phyloP scores from a whole-genome alignment of 2,797 vertebrate species.

The Muraenolepis orangiensis region DNA sequence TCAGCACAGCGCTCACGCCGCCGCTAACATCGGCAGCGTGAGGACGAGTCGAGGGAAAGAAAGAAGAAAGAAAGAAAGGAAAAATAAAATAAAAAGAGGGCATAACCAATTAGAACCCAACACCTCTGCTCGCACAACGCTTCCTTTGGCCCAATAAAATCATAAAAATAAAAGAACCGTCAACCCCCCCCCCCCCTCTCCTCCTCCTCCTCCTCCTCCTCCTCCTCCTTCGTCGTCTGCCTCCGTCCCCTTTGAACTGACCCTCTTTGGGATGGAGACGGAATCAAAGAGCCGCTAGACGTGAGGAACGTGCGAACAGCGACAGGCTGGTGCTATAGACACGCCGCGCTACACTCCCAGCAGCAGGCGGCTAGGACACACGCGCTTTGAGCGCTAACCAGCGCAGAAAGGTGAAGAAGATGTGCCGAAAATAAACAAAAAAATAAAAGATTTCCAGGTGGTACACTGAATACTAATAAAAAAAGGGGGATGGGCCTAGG shows the following conservation, averaged over 20 bases:
- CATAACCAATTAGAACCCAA: conserved; percentile 51
- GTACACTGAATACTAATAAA: conserved; percentile 36
- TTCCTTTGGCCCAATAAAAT: conserved; percentile 76
- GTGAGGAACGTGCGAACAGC: conserved; percentile 64
- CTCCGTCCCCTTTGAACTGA: conserved; percentile 61
- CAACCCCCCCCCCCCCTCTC: conserved; percentile 42
- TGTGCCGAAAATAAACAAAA: neutral
- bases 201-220: conserved; percentile 42
- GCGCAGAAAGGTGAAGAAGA: neutral
- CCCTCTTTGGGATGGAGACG: conserved; percentile 46
- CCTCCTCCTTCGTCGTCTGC: conserved; percentile 44
- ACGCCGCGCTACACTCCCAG: conserved; percentile 57
- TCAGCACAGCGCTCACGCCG: no score
- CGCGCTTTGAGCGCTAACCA: neutral
- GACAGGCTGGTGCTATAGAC: conserved; percentile 69
- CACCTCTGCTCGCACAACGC: conserved; percentile 63
- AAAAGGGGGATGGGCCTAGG: conserved; percentile 10
- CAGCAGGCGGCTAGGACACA: no score
- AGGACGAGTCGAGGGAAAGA: conserved; percentile 22
- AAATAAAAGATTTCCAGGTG: conserved; percentile 36
- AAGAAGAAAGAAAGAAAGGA: neutral
- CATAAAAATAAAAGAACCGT: conserved; percentile 64
- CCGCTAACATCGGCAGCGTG: no score
- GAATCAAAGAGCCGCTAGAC: conserved; percentile 59
- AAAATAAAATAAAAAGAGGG: no score